These are phyloP conservation scores for Pyrgus malvae DNA, from an alignment of 2,888 invertebrate species.

Conservation along the genomic window DNA sequence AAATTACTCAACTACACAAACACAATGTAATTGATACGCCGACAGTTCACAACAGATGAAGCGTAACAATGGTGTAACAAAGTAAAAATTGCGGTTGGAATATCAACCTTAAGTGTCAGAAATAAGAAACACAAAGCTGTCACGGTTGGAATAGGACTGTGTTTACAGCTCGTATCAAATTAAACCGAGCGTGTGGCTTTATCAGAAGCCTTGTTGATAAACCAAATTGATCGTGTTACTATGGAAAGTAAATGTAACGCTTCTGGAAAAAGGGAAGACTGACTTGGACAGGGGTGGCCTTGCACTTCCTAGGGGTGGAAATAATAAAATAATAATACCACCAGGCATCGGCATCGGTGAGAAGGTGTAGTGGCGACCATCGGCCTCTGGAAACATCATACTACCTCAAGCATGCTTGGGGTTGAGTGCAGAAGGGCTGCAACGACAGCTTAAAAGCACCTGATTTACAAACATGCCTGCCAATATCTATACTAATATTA, in stretches of 20 bases:
- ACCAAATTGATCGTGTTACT: conserved; percentile 4
- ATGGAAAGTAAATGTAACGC: not conserved
- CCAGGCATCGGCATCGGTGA: too few species aligned
- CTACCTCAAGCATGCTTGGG: too few species aligned
- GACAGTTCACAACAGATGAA: not conserved
- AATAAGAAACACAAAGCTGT: not conserved
- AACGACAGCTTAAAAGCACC: too few species aligned
- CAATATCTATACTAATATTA: too few species aligned
- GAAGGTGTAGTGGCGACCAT: too few species aligned
- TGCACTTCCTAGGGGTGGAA: too few species aligned
- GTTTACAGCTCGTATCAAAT: conserved; percentile 8
- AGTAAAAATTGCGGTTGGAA: not conserved
- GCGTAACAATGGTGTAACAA: too few species aligned
- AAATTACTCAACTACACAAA: conserved; percentile 9
- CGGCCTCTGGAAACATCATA: too few species aligned
- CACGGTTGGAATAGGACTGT: not conserved
- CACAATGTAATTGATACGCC: conserved; percentile 12
- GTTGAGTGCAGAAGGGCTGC: too few species aligned
- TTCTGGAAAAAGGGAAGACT: not conserved
- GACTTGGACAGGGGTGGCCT: not conserved
- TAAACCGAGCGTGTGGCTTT: conserved; percentile 11
- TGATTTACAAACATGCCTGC: too few species aligned
- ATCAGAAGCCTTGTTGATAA: conserved; percentile 22
- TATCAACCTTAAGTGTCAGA: not conserved
- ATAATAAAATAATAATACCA: too few species aligned